Conservation (phyloP, 1,140 invertebrate genomes). For the Bombus picipes region DNA sequence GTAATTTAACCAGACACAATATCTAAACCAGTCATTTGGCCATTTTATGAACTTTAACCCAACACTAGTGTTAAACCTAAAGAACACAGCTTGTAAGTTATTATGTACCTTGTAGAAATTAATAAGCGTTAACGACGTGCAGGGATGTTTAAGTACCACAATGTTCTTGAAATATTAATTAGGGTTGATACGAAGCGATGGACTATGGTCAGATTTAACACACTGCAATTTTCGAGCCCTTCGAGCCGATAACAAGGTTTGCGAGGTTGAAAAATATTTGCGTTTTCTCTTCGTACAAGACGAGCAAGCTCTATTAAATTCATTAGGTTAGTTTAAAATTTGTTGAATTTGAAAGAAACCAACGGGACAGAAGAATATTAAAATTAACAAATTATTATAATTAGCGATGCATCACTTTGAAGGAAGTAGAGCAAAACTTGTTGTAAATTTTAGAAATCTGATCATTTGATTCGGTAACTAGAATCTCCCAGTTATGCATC, state of each 20-base stretch:
- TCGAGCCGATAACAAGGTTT: background rate
- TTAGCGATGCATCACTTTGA: background rate
- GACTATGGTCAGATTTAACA: constrained; percentile 3
- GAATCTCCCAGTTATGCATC: background rate
- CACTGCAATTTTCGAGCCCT: constrained; percentile 7
- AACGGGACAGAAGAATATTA: background rate
- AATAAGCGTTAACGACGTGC: background rate
- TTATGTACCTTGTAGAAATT: background rate
- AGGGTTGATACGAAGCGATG: background rate
- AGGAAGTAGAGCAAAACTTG: background rate
- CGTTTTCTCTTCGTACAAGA: background rate
- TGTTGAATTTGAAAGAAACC: background rate
- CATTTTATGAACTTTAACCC: no score
- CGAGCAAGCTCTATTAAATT: background rate
- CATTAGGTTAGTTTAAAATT: background rate
- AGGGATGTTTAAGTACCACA: background rate
- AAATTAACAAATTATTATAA: no score
- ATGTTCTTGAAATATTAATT: constrained; percentile 18
- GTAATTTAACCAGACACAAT: no score
- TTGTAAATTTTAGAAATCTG: background rate
- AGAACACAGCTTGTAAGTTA: background rate
- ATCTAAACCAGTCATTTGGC: no score
- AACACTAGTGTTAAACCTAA: no score
- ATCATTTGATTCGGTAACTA: background rate
- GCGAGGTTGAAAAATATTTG: constrained; percentile 13